Base-by-base conservation (phyloP, 2,797 vertebrate genomes). In the Manis crassicaudata region DNA sequence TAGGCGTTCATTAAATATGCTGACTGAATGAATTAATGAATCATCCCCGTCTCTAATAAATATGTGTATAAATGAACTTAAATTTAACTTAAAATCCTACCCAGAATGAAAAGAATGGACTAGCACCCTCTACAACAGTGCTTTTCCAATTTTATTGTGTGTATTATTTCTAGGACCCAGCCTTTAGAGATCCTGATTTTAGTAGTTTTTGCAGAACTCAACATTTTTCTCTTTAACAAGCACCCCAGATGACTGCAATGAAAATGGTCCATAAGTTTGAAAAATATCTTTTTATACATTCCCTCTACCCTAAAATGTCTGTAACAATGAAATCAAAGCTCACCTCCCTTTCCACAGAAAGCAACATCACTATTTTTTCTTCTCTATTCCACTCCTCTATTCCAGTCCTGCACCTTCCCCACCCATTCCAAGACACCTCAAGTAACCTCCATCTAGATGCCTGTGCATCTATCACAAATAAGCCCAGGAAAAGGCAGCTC, bases 171-270 rank as follows among this genome's bases (percentile, higher is more conserved):
- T 50, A 88, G 50, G 75, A 80, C 56, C 17, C 67, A 35, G 14
- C 17, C 76, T 88, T 52, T n/a, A 82, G 21, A 93, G 20, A 88
- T 54, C 88, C 68, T 80, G 14, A 81, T 62, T 89, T 92, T 60
- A 93, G 25, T n/a, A 46, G 40, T 54, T 83, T 63, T 27, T 72
- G 20, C 63, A 60, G 60, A 96, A 95, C 17, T 85, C 46, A 88
- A 84, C 75, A 70, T 95, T 65, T 63, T 67, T 25, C 50, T 79
- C 58, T 85, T 92, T 43, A 90, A 76, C 52, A 89, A 95, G 27
- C 21, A 94, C n/a, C n/a, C 62, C 46, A 58, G 23, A 82, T 52
- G 37, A 85, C 16, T 76, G 14, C 58, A 95, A 90, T n/a, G 79
- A 82, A 93, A 90, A 86, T 52, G 5, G 20, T 65, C 70, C 75